Base-by-base conservation (phyloP, 2,888 invertebrate species). In the Macrosoma leucophasiata region DNA sequence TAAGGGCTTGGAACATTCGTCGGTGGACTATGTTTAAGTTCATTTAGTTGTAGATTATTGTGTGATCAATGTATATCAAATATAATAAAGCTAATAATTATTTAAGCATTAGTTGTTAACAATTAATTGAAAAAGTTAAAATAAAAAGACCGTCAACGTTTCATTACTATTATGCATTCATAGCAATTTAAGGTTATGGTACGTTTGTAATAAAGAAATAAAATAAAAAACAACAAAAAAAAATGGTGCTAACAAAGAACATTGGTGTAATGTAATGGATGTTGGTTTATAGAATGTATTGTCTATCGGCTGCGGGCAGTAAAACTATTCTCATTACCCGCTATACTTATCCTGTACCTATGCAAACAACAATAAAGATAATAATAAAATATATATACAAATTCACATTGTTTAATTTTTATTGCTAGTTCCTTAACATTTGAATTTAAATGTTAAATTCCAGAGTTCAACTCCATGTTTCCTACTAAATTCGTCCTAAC, bases 191-290 rank as follows among this genome's bases (percentile, higher is more conserved):
- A 77, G 79, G 70, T 76, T 74, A 75, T 64, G 64, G 65, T 71
- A 75, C 64, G 68, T 78, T 75, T 78, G 59, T 74, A 72, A 52
- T 69, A 76, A 72, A 77, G 62, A 49, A 50, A 51, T n/a, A n/a
- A n/a, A n/a, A n/a, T 50, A 58, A 58, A 62, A 57, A 53, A 43
- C 29, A 52, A 50, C 55, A n/a, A n/a, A 73, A 81, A 75, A 76
- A 82, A 76, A 78, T 70, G 78, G 79, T 82, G 82, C 84, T 84
- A 81, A 82, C 78, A 75, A n/a, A 70, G 57, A 68, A 58, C 64
- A 73, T 74, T 75, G 75, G 68, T 79, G 71, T 76, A 74, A 61
- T 68, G 60, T 72, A 68, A n/a, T n/a, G n/a, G n/a, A n/a, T n/a
- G n/a, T n/a, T n/a, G n/a, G n/a, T n/a, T n/a, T n/a, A n/a, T n/a